These are phyloP conservation scores for Eupelmus urozonus DNA, from an alignment of 2,888 invertebrate genomes.

Conservation along the genomic window DNA sequence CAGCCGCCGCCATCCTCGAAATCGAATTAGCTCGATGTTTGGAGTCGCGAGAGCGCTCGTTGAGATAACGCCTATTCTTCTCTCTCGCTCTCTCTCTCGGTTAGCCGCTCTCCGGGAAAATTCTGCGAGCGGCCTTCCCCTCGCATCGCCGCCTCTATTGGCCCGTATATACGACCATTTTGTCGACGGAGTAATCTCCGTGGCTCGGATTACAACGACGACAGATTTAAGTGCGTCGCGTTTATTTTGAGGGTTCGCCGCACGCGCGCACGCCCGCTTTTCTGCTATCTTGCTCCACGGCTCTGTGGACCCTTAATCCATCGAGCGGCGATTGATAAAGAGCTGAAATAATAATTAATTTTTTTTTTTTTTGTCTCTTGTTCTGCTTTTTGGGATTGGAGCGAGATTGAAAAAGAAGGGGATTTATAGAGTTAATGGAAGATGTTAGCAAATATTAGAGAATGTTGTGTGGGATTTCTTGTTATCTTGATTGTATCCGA, in stretches of 20 bases:
- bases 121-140: not conserved
- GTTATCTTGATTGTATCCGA: no score
- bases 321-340: not conserved
- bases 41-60: constrained; percentile 5
- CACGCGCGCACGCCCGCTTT: not conserved
- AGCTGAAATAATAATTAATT: constrained; percentile 4
- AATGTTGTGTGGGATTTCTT: no score
- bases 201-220: constrained; percentile 31
- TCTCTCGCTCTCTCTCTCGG: constrained; percentile 17
- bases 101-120: constrained; percentile 9
- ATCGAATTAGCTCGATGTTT: constrained; percentile 25
- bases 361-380: no score
- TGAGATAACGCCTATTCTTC: constrained; percentile 29
- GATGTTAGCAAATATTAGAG: no score
- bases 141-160: not conserved
- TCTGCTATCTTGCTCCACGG: not conserved
- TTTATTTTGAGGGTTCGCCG: constrained; percentile 24
- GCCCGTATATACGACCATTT: not conserved
- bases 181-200: constrained; percentile 33
- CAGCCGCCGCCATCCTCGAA: constrained; percentile 5
- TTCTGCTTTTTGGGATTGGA: no score
- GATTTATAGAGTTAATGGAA: no score
- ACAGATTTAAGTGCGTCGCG: constrained; percentile 30
- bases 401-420: no score
- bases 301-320: not conserved